Percentiles rank a stretch among this genome's conserved stretches.
These are phyloP conservation scores for Allolobophora icterica DNA, from an alignment of 2,888 invertebrate genomes.

Conservation along the genomic window DNA sequence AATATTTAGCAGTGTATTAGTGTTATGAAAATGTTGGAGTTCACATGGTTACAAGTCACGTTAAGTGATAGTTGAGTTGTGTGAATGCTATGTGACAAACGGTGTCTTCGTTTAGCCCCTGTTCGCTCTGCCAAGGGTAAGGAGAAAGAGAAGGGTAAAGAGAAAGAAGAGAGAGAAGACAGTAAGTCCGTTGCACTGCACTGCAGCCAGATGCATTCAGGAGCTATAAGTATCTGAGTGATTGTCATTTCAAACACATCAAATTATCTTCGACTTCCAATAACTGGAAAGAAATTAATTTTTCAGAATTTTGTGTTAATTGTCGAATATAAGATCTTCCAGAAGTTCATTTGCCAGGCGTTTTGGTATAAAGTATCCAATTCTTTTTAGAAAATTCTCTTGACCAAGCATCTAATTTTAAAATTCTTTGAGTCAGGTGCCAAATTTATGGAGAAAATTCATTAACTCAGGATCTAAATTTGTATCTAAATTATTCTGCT, in stretches of 20 bases:
- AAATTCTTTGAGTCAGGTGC: not conserved
- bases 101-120: slow-evolving; percentile 32
- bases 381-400: not conserved
- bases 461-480: not conserved
- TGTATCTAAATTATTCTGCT: not conserved
- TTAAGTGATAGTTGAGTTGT: not conserved
- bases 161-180: slow-evolving; percentile 41
- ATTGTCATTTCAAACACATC: not conserved
- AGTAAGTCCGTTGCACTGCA: slow-evolving; percentile 33
- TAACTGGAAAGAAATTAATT: not conserved
- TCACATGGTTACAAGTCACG: not conserved
- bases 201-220: not conserved
- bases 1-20: not conserved
- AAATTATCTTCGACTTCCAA: not conserved
- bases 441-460: not conserved
- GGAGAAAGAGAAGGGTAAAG: slow-evolving; percentile 40
- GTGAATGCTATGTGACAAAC: not conserved
- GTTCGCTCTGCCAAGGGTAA: slow-evolving; percentile 36
- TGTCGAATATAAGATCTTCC: not conserved
- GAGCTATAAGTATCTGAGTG: not conserved
- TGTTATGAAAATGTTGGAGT: not conserved
- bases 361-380: not conserved
- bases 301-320: not conserved
- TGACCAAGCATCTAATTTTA: not conserved
- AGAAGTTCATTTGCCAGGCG: not conserved